Evolutionary conservation across 2,888 invertebrate species (phyloP).

Genomic region (Volucella inflata): DNA sequence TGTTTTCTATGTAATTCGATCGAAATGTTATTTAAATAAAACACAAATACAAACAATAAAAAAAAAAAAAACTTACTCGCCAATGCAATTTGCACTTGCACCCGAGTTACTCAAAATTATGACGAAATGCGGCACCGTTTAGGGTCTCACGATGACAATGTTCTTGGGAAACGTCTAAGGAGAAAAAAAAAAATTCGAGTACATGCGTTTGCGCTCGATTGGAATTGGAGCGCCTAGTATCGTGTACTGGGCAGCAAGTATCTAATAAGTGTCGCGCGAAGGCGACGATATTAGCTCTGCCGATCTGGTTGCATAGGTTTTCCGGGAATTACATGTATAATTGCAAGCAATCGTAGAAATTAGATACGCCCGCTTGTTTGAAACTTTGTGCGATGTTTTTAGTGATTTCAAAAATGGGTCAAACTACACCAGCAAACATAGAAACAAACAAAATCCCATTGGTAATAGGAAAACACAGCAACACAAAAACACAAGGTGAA

Average conservation of each 20-base stretch:
- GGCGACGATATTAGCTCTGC: neutral
- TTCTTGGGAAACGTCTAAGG: constrained; percentile 48
- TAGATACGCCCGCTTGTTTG: constrained; percentile 4
- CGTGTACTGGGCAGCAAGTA: neutral
- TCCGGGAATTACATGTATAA: constrained; percentile 17
- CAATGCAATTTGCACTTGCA: constrained; percentile 7
- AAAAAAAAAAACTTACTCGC: neutral
- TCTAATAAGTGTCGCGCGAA: constrained; percentile 20
- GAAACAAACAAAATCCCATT: neutral
- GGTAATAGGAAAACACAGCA: too few relatives aligned
- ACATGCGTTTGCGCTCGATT: constrained; percentile 46
- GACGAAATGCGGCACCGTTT: constrained; percentile 55
- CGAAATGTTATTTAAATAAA: constrained; percentile 30
- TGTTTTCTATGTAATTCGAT: constrained; percentile 58
- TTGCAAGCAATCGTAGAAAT: constrained; percentile 30
- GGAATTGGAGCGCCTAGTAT: constrained; percentile 40
- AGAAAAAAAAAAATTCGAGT: neutral
- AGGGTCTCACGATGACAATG: constrained; percentile 58
- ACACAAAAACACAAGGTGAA: too few relatives aligned
- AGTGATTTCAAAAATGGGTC: constrained; percentile 16
- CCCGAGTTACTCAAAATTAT: constrained; percentile 24
- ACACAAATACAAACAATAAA: too few relatives aligned
- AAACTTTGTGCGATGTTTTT: constrained; percentile 12
- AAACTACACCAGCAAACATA: neutral
- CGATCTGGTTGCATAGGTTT: constrained; percentile 16